Evolutionary conservation across 2,113 vertebrate genomes (phyloP).

Genomic region (Hippocampus barbouri): DNA sequence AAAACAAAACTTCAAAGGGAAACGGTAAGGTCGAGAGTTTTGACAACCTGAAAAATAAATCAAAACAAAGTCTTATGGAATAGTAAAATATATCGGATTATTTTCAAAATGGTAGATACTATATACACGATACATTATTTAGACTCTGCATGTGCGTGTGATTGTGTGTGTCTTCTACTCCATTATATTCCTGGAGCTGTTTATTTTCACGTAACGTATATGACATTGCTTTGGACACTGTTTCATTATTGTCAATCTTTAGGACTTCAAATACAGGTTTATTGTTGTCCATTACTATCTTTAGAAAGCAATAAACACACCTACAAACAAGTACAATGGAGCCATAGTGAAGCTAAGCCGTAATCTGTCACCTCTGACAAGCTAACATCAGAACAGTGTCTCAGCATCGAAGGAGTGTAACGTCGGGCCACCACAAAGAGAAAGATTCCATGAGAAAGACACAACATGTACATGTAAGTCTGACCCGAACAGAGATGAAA

Average conservation of each 20-base stretch:
- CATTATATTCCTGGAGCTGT: conserved; percentile 22
- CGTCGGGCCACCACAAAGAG: background rate
- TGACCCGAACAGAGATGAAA: conserved; percentile 53
- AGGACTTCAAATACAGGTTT: conserved; percentile 4
- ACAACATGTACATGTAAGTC: conserved; percentile 19
- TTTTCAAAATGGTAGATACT: too few relatives aligned
- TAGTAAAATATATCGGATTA: background rate
- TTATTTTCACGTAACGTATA: conserved; percentile 52
- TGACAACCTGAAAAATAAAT: background rate
- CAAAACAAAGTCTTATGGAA: background rate
- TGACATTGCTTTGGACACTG: conserved; percentile 22
- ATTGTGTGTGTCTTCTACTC: conserved; percentile 8
- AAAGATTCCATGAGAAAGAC: conserved; percentile 10
- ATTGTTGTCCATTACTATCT: background rate
- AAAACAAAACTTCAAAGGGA: background rate
- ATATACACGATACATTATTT: too few relatives aligned
- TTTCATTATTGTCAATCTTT: conserved; percentile 25
- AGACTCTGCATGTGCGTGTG: conserved; percentile 4
- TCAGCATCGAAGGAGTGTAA: background rate
- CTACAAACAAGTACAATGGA: conserved; percentile 5
- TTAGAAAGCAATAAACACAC: background rate
- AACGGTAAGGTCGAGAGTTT: background rate
- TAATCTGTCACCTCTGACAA: conserved; percentile 6
- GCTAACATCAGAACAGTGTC: background rate
- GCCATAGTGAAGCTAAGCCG: too few relatives aligned